These are phyloP conservation scores for Theretra japonica DNA, from an alignment of 2,888 invertebrate species.

Conservation along the genomic window DNA sequence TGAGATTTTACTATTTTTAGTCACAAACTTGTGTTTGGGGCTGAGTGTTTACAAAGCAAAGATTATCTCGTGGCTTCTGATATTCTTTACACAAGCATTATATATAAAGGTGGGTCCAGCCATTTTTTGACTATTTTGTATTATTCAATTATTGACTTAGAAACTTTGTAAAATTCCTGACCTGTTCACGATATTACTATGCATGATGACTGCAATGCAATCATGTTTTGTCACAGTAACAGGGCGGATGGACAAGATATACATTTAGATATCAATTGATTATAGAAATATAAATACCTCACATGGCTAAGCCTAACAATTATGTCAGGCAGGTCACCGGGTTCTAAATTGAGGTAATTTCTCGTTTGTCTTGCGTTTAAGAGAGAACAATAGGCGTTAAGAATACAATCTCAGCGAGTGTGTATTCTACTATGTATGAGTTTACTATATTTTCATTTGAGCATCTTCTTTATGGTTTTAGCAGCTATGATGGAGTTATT, in stretches of 20 bases:
- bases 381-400: background rate
- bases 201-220: background rate
- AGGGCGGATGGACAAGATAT: background rate
- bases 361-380: background rate
- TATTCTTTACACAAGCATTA: background rate
- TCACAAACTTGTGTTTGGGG: too few species aligned
- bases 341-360: background rate
- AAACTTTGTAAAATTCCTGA: background rate
- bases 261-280: background rate
- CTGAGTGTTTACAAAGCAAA: background rate
- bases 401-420: background rate
- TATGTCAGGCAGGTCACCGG: too few species aligned
- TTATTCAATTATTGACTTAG: background rate
- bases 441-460: background rate
- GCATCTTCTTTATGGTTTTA: background rate
- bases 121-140: background rate
- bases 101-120: background rate
- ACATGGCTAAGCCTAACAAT: too few species aligned
- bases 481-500: background rate
- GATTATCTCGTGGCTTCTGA: background rate
- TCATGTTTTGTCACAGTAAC: background rate
- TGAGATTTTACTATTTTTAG: too few species aligned
- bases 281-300: too few species aligned
- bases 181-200: background rate
- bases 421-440: background rate